A percentile compares a stretch with the other conserved stretches of the same genome.
phyloP scores from a whole-genome alignment of 2,888 invertebrate genomes.

The Pachydiplax longipennis region DNA sequence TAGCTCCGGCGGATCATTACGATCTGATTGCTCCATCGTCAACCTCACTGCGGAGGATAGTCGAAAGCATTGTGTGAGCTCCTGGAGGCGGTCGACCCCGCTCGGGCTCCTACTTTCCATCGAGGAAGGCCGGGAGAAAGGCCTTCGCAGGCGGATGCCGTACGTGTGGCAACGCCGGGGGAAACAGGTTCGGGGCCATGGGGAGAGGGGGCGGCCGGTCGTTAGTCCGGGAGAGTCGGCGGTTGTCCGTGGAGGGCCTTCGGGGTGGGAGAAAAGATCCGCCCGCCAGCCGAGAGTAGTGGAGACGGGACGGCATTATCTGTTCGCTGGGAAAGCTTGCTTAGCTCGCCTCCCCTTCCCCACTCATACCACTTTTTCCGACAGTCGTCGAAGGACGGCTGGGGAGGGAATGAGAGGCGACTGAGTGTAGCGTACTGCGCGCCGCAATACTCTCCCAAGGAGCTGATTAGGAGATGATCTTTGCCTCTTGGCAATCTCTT shows the following conservation, averaged over 20 bases:
- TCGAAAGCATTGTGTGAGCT: neutral
- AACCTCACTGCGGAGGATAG: neutral
- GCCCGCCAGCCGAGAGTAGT: neutral
- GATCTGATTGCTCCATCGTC: neutral
- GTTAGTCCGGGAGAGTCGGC: conserved; percentile 37
- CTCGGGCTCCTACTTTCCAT: conserved; percentile 41
- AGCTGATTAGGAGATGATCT: conserved; percentile 12
- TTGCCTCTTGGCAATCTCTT: conserved; percentile 27
- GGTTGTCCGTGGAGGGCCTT: conserved; percentile 18
- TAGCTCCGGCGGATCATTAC: neutral
- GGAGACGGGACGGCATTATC: neutral
- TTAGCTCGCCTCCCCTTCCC: neutral
- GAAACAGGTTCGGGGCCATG: conserved; percentile 36
- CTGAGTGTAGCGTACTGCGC: neutral
- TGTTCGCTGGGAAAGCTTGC: conserved; percentile 10
- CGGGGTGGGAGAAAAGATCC: neutral
- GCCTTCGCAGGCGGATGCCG: conserved; percentile 43
- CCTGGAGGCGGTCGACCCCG: conserved; percentile 23
- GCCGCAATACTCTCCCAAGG: neutral
- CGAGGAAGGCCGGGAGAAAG: conserved; percentile 41
- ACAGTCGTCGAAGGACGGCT: neutral
- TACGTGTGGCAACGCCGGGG: conserved; percentile 34
- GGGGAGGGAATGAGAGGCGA: neutral
- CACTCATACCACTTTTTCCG: neutral
- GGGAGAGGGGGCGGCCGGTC: conserved; percentile 11